Evolutionary conservation across 2,113 vertebrate species (phyloP), one percentile per base, ranked within the genome.

Genomic region (Malurus cyaneus): DNA sequence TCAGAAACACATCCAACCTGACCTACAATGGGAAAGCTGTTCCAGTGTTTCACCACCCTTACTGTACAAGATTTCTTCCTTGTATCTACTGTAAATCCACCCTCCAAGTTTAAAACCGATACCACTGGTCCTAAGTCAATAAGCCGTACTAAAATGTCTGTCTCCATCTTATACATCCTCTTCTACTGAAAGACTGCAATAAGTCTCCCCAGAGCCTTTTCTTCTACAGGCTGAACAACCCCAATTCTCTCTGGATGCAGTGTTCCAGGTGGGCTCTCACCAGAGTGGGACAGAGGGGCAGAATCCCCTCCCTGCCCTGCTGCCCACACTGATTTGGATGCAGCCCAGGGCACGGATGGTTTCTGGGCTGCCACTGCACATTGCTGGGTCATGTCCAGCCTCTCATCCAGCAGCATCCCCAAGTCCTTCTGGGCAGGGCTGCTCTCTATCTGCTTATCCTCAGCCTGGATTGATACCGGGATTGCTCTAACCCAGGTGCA

Each of bases 381-480:
- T 25, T 12, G 25, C 65, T 47, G 50, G 31, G 16, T 71, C 16
- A 9, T 71, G 41, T 54, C 41, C 85, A 79, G 49, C 49, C 29
- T 64, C 65, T 79, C 85, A 41, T 29, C 34, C 65, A 49, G 20
- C 57, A 79, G 49, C n/a, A 49, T 18, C 11, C n/a, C 50, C 50
- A 56, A 18, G 39, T 29, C 34, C 36, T 42, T 50, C 66, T 36
- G 2, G 7, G 20, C 57, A 49, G 29, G 20, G 50, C 74, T 72
- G 50, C 66, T 88, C 25, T 64, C 3, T 2, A 5, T 39, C 14
- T n/a, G 8, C 39, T 46, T 17, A 42, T 80, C 14, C 25, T 0
- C 57, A 42, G 11, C 50, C 31, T 26, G 6, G 26, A 4, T 34
- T 42, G 49, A 36, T 42, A 23, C 18, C 0, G 0, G 14, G 7